phyloP scores from a whole-genome alignment of 2,888 invertebrate genomes.

The Torymus aiolomorphi region DNA sequence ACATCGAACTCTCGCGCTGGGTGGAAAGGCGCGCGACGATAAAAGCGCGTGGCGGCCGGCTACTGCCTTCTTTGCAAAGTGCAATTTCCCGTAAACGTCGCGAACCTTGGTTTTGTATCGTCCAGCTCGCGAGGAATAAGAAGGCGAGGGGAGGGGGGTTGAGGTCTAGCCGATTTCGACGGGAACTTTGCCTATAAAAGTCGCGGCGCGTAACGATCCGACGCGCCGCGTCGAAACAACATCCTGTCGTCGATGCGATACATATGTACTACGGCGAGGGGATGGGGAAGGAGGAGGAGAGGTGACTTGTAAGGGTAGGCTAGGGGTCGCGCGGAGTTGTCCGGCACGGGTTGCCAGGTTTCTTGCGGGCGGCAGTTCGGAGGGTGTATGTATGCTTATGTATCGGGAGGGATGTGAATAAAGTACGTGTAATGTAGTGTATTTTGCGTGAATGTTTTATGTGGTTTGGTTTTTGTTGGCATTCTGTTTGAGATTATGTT shows the following conservation, averaged over 20 bases:
- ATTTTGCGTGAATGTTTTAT: too few species aligned
- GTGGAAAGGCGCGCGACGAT: neutral
- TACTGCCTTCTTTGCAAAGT: constrained; percentile 66
- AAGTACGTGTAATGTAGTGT: too few species aligned
- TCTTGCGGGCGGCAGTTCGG: too few species aligned
- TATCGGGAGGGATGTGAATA: too few species aligned
- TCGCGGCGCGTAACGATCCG: constrained; percentile 60
- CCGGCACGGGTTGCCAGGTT: too few species aligned
- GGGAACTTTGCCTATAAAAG: constrained; percentile 71
- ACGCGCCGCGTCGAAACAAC: constrained; percentile 45
- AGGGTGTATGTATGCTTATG: too few species aligned
- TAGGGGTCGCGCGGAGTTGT: too few species aligned
- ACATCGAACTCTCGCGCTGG: neutral
- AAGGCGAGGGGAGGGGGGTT: too few species aligned
- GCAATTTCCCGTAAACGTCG: constrained; percentile 71
- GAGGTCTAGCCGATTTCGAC: constrained; percentile 59
- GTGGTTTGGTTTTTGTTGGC: too few species aligned
- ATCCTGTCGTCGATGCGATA: constrained; percentile 54
- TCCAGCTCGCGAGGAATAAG: constrained; percentile 45
- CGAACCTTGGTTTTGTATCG: constrained; percentile 50
- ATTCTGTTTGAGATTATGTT: too few species aligned
- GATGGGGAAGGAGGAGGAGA: neutral
- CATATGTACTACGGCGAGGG: constrained; percentile 25
- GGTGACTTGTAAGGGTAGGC: too few species aligned
- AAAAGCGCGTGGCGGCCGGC: neutral